A percentile compares a stretch with the other conserved stretches of the same genome.
Conservation (phyloP, 2,113 vertebrate genomes). For the Lepus americanus region DNA sequence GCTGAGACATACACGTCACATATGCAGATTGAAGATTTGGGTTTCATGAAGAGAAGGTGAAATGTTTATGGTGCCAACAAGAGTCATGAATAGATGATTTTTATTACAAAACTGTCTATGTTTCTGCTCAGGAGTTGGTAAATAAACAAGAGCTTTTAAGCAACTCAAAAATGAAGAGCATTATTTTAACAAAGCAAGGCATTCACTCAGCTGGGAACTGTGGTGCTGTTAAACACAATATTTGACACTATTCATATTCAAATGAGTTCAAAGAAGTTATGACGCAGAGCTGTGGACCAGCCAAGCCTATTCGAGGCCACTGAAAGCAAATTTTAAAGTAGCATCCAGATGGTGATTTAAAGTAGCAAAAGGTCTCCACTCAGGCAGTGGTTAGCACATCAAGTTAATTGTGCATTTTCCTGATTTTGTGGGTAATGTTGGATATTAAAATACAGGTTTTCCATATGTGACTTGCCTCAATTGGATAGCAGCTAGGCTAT, state of each 20-base stretch:
- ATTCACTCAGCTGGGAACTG: conserved; percentile 33
- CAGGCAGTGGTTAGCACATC: conserved; percentile 40
- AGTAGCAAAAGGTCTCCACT: conserved; percentile 48
- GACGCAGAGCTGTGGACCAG: neutral
- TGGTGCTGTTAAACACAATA: conserved; percentile 25
- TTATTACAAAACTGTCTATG: conserved; percentile 55
- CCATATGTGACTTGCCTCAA: conserved; percentile 8
- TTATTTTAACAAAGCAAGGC: conserved; percentile 40
- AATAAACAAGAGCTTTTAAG: conserved; percentile 76
- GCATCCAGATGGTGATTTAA: conserved; percentile 58
- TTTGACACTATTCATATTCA: neutral
- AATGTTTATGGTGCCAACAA: conserved; percentile 25
- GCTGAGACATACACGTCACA: conserved; percentile 64
- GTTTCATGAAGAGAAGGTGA: conserved; percentile 72
- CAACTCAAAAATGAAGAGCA: conserved; percentile 66
- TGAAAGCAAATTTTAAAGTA: neutral
- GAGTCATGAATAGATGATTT: conserved; percentile 9
- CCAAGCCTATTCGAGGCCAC: neutral
- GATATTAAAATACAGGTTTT: conserved; percentile 70
- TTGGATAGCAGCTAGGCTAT: neutral
- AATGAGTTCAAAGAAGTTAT: neutral
- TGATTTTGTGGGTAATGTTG: conserved; percentile 63
- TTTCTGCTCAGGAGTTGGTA: conserved; percentile 70
- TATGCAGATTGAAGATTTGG: conserved; percentile 71
- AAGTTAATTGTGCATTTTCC: conserved; percentile 71